Percentiles rank a stretch among this genome's conserved stretches.
Conservation (phyloP, 2,888 invertebrate species). For the Orgyia antiqua region DNA sequence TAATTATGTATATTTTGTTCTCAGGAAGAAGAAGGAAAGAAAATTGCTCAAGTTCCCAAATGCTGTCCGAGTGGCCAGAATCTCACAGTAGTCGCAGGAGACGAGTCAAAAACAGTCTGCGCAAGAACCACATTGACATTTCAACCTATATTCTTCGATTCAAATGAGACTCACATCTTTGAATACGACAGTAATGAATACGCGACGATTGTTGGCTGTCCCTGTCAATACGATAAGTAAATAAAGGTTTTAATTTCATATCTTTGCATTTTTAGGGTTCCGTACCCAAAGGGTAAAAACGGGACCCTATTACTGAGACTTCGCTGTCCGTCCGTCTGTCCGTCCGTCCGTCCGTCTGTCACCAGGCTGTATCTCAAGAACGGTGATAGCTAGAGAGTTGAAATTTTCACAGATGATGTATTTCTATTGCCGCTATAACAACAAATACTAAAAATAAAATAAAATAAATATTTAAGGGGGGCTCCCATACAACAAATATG, state of each 20-base stretch:
- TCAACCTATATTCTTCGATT: conserved; percentile 72
- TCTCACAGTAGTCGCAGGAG: conserved; percentile 43
- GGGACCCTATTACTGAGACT: too few species aligned
- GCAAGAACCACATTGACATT: conserved; percentile 56
- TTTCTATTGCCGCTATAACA: too few species aligned
- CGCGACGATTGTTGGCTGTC: conserved; percentile 76
- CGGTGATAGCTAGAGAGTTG: too few species aligned
- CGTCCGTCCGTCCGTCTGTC: too few species aligned
- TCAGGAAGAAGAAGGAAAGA: conserved; percentile 53
- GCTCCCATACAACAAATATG: too few species aligned
- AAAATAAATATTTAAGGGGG: too few species aligned
- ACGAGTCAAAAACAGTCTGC: conserved; percentile 52
- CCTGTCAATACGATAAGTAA: conserved; percentile 76
- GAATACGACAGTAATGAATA: conserved; percentile 65
- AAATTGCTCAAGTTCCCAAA: conserved; percentile 67
- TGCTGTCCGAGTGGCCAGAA: conserved; percentile 74
- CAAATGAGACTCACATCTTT: conserved; percentile 70
- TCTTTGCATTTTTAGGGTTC: conserved; percentile 1
- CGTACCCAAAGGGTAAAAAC: too few species aligned
- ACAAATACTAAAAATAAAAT: too few species aligned
- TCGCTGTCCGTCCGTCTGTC: too few species aligned
- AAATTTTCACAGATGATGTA: too few species aligned
- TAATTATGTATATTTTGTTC: conserved; percentile 15
- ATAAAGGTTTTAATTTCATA: conserved; percentile 20
- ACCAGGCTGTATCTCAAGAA: too few species aligned